Evolutionary conservation across 2,113 vertebrate genomes (phyloP).

Genomic region (Hemiscyllium ocellatum): DNA sequence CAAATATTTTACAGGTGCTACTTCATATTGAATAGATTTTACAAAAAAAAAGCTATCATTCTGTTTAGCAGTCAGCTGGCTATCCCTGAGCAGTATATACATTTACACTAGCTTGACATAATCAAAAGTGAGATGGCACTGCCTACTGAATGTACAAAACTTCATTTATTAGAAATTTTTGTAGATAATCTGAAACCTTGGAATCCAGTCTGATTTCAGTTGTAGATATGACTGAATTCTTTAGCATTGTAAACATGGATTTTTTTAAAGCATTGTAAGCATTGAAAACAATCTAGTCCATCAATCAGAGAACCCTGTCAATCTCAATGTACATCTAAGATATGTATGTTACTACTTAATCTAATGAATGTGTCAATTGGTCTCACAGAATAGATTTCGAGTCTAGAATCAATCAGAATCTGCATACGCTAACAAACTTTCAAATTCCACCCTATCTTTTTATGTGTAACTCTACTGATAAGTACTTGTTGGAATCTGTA

Average conservation of each 20-base stretch:
- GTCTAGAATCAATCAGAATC: neutral
- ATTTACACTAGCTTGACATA: neutral
- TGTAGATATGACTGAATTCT: no score
- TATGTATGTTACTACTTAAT: neutral
- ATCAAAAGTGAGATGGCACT: neutral
- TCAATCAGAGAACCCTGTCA: neutral
- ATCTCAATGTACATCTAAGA: neutral
- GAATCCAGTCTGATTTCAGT: neutral
- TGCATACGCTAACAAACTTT: neutral
- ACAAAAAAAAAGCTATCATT: neutral
- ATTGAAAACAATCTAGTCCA: neutral
- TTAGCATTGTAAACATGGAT: neutral
- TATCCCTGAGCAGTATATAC: neutral
- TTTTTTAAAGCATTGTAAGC: neutral
- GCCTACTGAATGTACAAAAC: neutral
- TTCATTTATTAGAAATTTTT: neutral
- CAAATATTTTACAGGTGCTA: neutral
- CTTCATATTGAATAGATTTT: neutral
- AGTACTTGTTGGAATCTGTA: neutral
- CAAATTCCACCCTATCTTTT: neutral
- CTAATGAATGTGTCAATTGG: neutral
- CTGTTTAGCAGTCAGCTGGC: neutral
- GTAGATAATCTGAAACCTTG: neutral
- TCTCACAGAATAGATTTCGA: neutral
- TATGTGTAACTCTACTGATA: neutral